A percentile compares a stretch with the other conserved stretches of the same genome.
phyloP scores from a whole-genome alignment of 2,888 invertebrate genomes.

The Pecten maximus region DNA sequence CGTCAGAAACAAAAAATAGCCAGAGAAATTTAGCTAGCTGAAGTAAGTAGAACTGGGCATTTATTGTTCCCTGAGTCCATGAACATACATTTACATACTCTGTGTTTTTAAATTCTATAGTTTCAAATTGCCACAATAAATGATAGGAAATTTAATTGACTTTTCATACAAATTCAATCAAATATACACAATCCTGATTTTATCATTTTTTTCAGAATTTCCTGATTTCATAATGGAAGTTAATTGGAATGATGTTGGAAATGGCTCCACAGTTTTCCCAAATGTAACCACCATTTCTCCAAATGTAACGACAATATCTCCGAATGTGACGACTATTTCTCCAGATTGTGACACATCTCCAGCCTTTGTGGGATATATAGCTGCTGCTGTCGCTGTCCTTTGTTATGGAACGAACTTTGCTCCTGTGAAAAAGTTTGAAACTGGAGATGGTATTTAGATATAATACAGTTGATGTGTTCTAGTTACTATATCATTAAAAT shows the following conservation, averaged over 20 bases:
- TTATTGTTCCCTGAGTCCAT: no score
- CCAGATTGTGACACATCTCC: conserved; percentile 58
- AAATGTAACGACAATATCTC: conserved; percentile 40
- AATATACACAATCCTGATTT: not conserved
- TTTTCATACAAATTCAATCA: no score
- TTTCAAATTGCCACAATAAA: no score
- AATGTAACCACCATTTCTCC: no score
- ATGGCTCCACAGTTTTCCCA: not conserved
- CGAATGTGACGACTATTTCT: conserved; percentile 33
- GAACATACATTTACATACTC: no score
- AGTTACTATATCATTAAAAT: no score
- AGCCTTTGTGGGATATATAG: conserved; percentile 79
- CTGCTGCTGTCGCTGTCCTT: conserved; percentile 81
- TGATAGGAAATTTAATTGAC: no score
- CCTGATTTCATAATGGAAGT: not conserved
- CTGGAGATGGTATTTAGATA: conserved; percentile 81
- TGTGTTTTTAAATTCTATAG: no score
- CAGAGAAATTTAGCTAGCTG: no score
- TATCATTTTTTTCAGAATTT: not conserved
- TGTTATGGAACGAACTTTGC: conserved; percentile 84
- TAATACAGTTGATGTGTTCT: no score
- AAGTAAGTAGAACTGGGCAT: no score
- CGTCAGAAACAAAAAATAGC: no score
- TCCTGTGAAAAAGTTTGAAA: conserved; percentile 83
- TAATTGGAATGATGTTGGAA: not conserved